A percentile compares a stretch with the other conserved stretches of the same genome.
phyloP scores from a whole-genome alignment of 2,888 invertebrate genomes.

The Proisotoma minuta region DNA sequence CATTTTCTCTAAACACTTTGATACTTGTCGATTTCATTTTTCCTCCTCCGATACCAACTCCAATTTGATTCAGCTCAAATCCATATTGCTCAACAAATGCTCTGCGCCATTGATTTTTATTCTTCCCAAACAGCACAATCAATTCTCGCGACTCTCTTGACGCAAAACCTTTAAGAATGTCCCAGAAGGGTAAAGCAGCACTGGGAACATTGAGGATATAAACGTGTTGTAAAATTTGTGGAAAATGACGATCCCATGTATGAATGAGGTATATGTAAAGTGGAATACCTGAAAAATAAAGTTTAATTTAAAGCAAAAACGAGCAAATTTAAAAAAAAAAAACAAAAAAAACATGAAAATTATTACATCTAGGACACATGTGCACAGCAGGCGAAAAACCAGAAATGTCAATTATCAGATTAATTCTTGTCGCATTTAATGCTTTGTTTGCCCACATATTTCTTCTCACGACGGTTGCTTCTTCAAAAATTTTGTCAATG shows the following conservation, averaged over 20 bases:
- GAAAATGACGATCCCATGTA: neutral
- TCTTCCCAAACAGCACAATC: neutral
- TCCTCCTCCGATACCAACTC: too few relatives aligned
- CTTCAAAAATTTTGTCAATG: too few relatives aligned
- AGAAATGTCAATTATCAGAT: too few relatives aligned
- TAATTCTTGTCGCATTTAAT: too few relatives aligned
- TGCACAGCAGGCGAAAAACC: neutral
- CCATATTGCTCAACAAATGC: neutral
- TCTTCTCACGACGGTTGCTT: too few relatives aligned
- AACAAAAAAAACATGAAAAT: neutral
- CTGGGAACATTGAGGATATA: too few relatives aligned
- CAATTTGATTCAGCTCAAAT: neutral
- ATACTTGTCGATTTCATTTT: too few relatives aligned
- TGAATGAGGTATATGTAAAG: too few relatives aligned
- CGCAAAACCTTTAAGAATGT: neutral
- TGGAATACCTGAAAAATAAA: neutral
- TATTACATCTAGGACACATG: neutral
- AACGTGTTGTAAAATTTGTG: too few relatives aligned
- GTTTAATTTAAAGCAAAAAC: neutral
- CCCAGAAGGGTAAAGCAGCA: neutral
- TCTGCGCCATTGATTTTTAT: neutral
- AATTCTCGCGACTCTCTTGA: neutral
- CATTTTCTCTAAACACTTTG: too few relatives aligned
- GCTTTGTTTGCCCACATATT: too few relatives aligned
- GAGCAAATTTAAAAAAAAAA: neutral